These are phyloP conservation scores for Megalops atlanticus DNA, from an alignment of 2,113 vertebrate genomes.

Conservation along the genomic window DNA sequence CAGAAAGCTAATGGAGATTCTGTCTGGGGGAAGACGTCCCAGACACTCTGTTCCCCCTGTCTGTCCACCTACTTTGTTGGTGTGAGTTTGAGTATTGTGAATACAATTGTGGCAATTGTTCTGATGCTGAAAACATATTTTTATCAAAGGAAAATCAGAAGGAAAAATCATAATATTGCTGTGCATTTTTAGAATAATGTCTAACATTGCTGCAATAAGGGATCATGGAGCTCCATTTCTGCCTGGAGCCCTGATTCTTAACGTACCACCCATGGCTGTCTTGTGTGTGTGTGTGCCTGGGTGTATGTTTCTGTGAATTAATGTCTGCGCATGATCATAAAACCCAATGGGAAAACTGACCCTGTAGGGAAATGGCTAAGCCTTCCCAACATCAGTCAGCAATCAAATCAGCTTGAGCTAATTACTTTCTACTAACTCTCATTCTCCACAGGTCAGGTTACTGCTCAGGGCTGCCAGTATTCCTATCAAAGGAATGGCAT, in stretches of 20 bases:
- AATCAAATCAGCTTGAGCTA: conserved; percentile 23
- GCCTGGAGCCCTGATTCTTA: no score
- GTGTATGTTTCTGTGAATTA: no score
- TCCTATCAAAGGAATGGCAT: not conserved
- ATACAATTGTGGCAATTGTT: not conserved
- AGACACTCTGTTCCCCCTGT: conserved; percentile 6
- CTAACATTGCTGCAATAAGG: no score
- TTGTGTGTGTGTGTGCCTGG: not conserved
- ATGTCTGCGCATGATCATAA: no score
- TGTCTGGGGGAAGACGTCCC: not conserved
- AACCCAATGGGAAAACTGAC: not conserved
- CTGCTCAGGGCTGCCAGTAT: not conserved
- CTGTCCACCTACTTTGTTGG: not conserved
- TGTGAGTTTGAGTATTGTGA: not conserved
- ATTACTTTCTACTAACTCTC: conserved; percentile 19
- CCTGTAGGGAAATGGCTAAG: conserved; percentile 36
- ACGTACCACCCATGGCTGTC: no score
- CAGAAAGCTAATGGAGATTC: not conserved
- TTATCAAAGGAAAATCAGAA: not conserved
- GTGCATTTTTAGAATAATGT: no score
- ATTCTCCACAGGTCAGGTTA: conserved; percentile 25
- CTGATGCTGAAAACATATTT: not conserved
- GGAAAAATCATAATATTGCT: not conserved
- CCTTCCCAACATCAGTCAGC: conserved; percentile 33
- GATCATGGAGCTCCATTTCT: no score